Base-by-base conservation (phyloP, 2,113 vertebrate species). In the Macheiramphus alcinus region DNA sequence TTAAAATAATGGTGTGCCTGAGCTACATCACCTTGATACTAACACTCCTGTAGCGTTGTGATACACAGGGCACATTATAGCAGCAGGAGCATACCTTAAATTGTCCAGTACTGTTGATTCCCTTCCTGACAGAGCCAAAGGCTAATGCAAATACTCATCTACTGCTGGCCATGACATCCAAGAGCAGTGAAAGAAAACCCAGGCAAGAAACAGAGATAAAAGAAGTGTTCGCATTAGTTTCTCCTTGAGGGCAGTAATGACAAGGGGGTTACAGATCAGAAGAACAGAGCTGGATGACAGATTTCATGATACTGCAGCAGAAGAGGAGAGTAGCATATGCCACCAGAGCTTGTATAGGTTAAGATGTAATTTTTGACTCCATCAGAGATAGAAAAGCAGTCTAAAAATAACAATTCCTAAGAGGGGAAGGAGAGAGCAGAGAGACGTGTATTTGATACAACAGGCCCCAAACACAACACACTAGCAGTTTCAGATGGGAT, bases 331-430 rank as follows among this genome's bases (percentile, higher is more conserved):
- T 29, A 90, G 61, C 78, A 72, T 53, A 66, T 71, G 80, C 70
- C 66, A 82, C 42, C 50, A 86, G 83, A 94, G 45, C 59, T 66
- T 31, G 23, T 36, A 85, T 5, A 95, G 73, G 84, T 91, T 89
- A 91, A 86, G 73, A 85, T 50, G 48, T 61, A 97, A 92, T 63
- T 94, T 92, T 80, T 82, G 34, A 70, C 84, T 93, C 88, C 73
- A 85, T 66, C 53, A 58, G 62, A 38, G 66, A 50, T 1, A 89
- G 80, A 80, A 94, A 94, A 93, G 62, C 63, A 55, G 71, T 43
- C 91, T 88, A 95, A 95, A 95, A 94, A 80, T 70, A 82, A 75
- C 63, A 91, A 40, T 73, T 95, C 74, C 85, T 89, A 78, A 85
- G 88, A 86, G 91, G 22, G 29, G 20, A 96, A 94, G 42, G 45